These are phyloP conservation scores for Carassius carassius DNA, from an alignment of 2,113 vertebrate species.

Conservation along the genomic window DNA sequence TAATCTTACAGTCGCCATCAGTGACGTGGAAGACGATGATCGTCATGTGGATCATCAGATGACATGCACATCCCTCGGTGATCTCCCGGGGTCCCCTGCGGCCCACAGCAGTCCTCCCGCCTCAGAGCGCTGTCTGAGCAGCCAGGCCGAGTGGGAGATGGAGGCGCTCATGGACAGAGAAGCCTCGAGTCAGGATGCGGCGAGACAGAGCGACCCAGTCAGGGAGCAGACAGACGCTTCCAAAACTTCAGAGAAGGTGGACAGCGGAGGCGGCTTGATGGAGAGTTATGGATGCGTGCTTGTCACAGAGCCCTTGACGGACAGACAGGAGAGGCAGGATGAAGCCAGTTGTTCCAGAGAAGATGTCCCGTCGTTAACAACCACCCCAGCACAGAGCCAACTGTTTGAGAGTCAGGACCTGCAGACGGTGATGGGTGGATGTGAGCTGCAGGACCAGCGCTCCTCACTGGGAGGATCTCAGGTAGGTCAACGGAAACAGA, in stretches of 20 bases:
- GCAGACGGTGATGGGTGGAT: constrained; percentile 78
- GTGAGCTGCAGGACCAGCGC: constrained; percentile 77
- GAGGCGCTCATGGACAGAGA: constrained; percentile 64
- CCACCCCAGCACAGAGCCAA: constrained; percentile 62
- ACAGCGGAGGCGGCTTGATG: neutral
- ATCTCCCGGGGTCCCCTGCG: constrained; percentile 55
- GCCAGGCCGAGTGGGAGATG: constrained; percentile 70
- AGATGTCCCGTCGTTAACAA: constrained; percentile 42
- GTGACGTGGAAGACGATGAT: constrained; percentile 55
- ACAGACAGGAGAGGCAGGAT: constrained; percentile 57
- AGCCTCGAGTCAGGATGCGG: constrained; percentile 20
- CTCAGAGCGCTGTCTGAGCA: constrained; percentile 37
- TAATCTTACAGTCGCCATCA: constrained; percentile 53
- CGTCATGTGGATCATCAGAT: constrained; percentile 26
- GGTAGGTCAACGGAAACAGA: constrained; percentile 61
- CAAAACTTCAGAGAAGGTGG: constrained; percentile 28
- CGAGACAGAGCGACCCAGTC: constrained; percentile 19
- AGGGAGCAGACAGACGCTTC: constrained; percentile 57
- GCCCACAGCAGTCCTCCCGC: constrained; percentile 29
- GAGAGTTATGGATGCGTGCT: constrained; percentile 65
- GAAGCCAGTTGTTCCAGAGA: constrained; percentile 22
- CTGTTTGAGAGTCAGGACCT: constrained; percentile 79
- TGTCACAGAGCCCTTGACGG: constrained; percentile 54
- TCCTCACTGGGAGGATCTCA: constrained; percentile 79
- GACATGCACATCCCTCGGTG: constrained; percentile 34